Base-by-base conservation (phyloP, 1,140 invertebrate genomes). In the Lordiphosa stackelbergi region DNA sequence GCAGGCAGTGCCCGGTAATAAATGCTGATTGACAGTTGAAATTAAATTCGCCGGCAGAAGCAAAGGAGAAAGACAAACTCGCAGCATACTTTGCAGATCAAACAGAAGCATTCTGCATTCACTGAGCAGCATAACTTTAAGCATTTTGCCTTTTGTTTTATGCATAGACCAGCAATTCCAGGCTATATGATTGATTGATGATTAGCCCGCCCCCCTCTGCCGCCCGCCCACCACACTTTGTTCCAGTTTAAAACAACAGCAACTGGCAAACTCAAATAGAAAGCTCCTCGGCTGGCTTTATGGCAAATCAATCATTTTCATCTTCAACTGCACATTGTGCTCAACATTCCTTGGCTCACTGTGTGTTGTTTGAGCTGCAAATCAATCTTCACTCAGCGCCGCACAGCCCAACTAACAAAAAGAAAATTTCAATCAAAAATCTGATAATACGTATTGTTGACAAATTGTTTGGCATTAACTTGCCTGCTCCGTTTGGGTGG, bases 291-390 rank as follows among this genome's bases (percentile, higher is more conserved):
- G 24, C 36, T 41, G 60, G 48, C 74, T 70, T 79, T 66, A 79
- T 73, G 69, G 53, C 57, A 59, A 73, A 79, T 79, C 74, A 79
- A 79, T 79, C 74, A 79, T 73, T 71, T 71, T 63, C 74, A 52
- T 79, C 69, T 70, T 66, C 74, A 66, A 60, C 69, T 79, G 53
- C 58, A 66, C 64, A 64, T 54, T 65, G 63, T 61, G 73, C 65
- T 53, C 22, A 41, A 54, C 53, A 59, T 56, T 59, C 46, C 46
- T 53, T 28, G 31, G 34, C 35, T 40, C 24, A 16, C 43, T 41
- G 6, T 24, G 35, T 52, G 48, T 46, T 61, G 36, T 53, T 63
- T 51, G 11, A 53, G 24, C 40, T 34, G 43, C 66, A 60, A 78
- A 79, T 70, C 66, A 78, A 79, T 79, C 73, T 70, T 70, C 42